A percentile compares a stretch with the other conserved stretches of the same genome.
Evolutionary conservation across 2,113 vertebrate genomes (phyloP).

Genomic region (Podilymbus podiceps): DNA sequence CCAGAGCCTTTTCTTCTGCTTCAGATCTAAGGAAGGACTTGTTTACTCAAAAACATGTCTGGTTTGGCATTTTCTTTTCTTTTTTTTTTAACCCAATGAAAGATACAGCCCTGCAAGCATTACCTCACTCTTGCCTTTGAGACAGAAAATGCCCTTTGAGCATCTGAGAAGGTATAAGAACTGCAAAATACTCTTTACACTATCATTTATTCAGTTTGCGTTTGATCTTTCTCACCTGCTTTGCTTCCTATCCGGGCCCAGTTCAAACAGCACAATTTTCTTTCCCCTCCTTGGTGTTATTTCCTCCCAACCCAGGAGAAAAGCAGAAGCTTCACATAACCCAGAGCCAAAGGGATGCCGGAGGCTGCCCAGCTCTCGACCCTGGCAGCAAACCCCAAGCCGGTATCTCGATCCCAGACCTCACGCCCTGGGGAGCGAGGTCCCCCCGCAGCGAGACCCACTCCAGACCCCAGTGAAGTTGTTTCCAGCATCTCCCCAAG

Average conservation of each 20-base stretch:
- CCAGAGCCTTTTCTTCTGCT: background rate
- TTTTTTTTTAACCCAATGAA: background rate
- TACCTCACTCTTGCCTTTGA: background rate
- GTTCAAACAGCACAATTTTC: background rate
- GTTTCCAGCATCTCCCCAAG: background rate
- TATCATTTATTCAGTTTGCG: background rate
- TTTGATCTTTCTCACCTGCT: background rate
- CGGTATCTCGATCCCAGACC: background rate
- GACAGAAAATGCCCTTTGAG: background rate
- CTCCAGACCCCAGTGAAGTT: background rate
- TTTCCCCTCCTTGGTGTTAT: background rate
- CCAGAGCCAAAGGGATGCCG: background rate
- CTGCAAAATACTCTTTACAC: background rate
- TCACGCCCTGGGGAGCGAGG: accelerated
- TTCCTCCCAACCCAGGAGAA: background rate
- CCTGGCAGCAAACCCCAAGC: too few relatives aligned
- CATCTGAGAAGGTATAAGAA: accelerated
- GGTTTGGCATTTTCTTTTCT: background rate
- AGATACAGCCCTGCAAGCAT: background rate
- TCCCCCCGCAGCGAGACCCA: accelerated
- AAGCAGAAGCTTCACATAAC: background rate
- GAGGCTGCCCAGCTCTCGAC: background rate
- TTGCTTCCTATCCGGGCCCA: background rate
- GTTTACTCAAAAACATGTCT: background rate
- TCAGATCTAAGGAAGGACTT: background rate